Conservation (phyloP, 1,140 invertebrate species). For the Onthophagus taurus region DNA sequence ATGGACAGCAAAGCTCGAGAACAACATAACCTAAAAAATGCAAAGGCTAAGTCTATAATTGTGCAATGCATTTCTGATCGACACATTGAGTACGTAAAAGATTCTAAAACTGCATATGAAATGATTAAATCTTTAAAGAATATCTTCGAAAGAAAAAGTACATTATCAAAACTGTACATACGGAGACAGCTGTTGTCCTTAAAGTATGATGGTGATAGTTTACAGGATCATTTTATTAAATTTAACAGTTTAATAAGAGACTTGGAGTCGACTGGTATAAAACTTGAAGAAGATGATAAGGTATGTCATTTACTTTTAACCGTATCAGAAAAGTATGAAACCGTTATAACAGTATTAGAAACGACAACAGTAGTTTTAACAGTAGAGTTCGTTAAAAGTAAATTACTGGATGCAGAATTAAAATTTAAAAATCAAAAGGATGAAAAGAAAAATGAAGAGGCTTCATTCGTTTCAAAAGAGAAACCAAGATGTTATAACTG, state of each 20-base stretch:
- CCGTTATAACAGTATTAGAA: background rate
- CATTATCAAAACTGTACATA: conserved; percentile 9
- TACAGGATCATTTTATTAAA: conserved; percentile 7
- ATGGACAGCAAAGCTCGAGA: background rate
- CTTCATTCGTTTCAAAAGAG: background rate
- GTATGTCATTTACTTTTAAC: conserved; percentile 8
- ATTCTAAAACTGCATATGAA: conserved; percentile 5
- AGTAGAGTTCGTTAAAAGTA: background rate
- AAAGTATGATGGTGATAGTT: conserved; percentile 4
- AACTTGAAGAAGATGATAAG: conserved; percentile 11
- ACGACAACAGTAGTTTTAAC: background rate
- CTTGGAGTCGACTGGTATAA: conserved; percentile 2
- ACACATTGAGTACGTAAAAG: conserved; percentile 8
- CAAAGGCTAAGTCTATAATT: conserved; percentile 6
- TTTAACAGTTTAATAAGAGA: conserved; percentile 10
- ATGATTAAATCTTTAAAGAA: conserved; percentile 10
- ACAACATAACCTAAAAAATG: background rate
- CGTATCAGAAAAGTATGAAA: background rate
- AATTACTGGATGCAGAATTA: conserved; percentile 2
- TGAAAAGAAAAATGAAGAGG: background rate
- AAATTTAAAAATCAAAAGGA: background rate
- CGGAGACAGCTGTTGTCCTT: background rate
- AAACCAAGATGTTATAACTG: background rate
- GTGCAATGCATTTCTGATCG: conserved; percentile 2
- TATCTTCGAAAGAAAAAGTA: conserved; percentile 8